Conservation (phyloP, 2,888 invertebrate genomes). For the Drosophila borealis region DNA sequence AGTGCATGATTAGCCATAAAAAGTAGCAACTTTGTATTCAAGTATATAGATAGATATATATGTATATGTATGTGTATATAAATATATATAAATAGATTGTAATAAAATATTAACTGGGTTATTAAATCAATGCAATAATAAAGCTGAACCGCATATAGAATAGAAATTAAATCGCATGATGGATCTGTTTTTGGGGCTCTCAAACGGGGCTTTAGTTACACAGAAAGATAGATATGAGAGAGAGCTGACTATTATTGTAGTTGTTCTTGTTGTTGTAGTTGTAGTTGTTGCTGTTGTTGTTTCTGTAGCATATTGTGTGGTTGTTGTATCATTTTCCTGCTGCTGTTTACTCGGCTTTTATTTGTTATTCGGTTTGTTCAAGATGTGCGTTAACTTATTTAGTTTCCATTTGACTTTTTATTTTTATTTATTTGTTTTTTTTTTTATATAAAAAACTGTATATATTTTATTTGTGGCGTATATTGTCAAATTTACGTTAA, state of each 20-base stretch:
- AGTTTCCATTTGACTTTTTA: slow-evolving; percentile 10
- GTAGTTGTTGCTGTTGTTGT: slow-evolving; percentile 16
- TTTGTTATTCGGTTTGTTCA: slow-evolving; percentile 15
- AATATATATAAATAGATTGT: slow-evolving; percentile 55
- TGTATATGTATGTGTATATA: slow-evolving; percentile 34
- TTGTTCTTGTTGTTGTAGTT: slow-evolving; percentile 20
- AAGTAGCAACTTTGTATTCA: slow-evolving; percentile 53
- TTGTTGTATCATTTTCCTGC: too few species aligned
- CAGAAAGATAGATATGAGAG: slow-evolving; percentile 46
- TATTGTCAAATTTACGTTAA: slow-evolving; percentile 45
- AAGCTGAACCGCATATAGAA: slow-evolving; percentile 86
- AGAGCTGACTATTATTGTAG: slow-evolving; percentile 37
- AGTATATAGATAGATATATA: slow-evolving; percentile 28
- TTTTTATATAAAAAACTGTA: slow-evolving; percentile 15
- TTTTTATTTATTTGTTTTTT: slow-evolving; percentile 7
- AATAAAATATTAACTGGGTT: slow-evolving; percentile 73
- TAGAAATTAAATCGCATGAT: slow-evolving; percentile 85
- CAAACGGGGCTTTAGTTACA: slow-evolving; percentile 47
- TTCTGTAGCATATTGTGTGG: slow-evolving; percentile 16
- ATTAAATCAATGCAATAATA: slow-evolving; percentile 82
- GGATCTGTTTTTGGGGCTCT: slow-evolving; percentile 59
- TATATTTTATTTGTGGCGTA: slow-evolving; percentile 20
- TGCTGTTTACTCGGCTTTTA: not conserved
- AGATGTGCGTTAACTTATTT: slow-evolving; percentile 17
- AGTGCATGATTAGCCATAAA: slow-evolving; percentile 53